Percentiles rank a stretch among this genome's conserved stretches.
Evolutionary conservation across 2,888 invertebrate species (phyloP).

Genomic region (Arctia plantaginis): DNA sequence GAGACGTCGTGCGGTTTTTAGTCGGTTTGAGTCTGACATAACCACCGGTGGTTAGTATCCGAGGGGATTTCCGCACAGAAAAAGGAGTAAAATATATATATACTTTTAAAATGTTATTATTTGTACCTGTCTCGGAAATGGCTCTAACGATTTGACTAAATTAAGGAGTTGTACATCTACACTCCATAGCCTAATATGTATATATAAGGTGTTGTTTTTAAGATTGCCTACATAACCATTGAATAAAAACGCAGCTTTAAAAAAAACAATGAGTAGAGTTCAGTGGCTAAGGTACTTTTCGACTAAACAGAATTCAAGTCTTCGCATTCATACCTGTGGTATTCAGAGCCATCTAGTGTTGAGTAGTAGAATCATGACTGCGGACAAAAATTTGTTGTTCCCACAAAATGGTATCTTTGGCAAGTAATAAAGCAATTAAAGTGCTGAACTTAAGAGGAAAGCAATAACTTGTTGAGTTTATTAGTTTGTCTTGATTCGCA

Average conservation of each 20-base stretch:
- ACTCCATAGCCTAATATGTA: background rate
- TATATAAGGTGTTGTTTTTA: background rate
- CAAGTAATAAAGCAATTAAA: slow-evolving; percentile 72
- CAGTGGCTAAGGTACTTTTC: background rate
- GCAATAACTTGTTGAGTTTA: slow-evolving; percentile 68
- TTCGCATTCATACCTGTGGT: slow-evolving; percentile 1
- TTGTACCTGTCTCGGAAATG: background rate
- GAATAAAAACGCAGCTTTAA: background rate
- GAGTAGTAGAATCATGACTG: slow-evolving; percentile 61
- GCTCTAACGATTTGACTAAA: background rate
- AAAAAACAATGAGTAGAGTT: background rate
- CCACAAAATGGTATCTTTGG: slow-evolving; percentile 31
- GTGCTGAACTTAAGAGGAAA: slow-evolving; percentile 59
- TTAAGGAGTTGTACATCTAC: background rate
- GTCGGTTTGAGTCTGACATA: too few species aligned
- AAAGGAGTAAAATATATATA: too few species aligned
- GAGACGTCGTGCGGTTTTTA: too few species aligned
- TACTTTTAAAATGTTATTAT: background rate
- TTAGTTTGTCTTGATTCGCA: slow-evolving; percentile 62
- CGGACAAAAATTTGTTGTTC: slow-evolving; percentile 31
- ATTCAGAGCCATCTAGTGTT: slow-evolving; percentile 66
- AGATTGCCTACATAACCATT: background rate
- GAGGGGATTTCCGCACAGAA: too few species aligned
- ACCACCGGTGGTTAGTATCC: too few species aligned
- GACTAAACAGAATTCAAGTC: background rate